A percentile compares a stretch with the other conserved stretches of the same genome.
These are phyloP conservation scores for Myiothlypis chrysogaster DNA, from an alignment of 2,797 vertebrate species.

Conservation along the genomic window DNA sequence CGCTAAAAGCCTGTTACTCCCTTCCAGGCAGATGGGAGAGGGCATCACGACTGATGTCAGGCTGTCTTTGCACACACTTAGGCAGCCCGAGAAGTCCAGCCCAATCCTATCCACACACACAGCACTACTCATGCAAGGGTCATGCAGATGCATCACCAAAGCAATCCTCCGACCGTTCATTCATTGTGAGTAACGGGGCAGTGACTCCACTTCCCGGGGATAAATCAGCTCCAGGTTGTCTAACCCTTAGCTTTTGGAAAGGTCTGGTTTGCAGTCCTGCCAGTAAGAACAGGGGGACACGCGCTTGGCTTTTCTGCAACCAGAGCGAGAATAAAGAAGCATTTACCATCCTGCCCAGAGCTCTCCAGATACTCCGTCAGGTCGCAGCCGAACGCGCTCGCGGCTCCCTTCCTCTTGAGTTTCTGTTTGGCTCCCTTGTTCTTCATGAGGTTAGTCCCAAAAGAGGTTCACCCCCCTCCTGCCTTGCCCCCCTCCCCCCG, in stretches of 20 bases:
- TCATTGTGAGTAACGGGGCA: constrained; percentile 20
- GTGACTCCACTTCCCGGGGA: neutral
- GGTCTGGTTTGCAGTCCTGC: neutral
- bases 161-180: neutral
- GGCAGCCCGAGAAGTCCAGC: neutral
- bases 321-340: constrained; percentile 44
- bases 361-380: constrained; percentile 92
- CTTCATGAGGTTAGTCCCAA: constrained; percentile 92
- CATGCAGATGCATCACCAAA: constrained; percentile 9
- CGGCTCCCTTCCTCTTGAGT: constrained; percentile 92
- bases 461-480: constrained; percentile 72
- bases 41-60: accelerated
- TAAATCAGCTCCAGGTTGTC: constrained; percentile 4
- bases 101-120: neutral
- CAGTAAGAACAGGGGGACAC: neutral
- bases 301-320: neutral
- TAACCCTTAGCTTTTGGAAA: neutral
- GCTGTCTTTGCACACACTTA: neutral
- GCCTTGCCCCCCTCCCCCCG: constrained; percentile 58
- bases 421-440: constrained; percentile 98
- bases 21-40: neutral
- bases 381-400: constrained; percentile 94
- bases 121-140: constrained; percentile 14
- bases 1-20: neutral
- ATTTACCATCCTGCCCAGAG: constrained; percentile 95